Evolutionary conservation across 2,888 invertebrate genomes (phyloP), one percentile per base, ranked within the genome.

Genomic region (Argynnis bischoffii): DNA sequence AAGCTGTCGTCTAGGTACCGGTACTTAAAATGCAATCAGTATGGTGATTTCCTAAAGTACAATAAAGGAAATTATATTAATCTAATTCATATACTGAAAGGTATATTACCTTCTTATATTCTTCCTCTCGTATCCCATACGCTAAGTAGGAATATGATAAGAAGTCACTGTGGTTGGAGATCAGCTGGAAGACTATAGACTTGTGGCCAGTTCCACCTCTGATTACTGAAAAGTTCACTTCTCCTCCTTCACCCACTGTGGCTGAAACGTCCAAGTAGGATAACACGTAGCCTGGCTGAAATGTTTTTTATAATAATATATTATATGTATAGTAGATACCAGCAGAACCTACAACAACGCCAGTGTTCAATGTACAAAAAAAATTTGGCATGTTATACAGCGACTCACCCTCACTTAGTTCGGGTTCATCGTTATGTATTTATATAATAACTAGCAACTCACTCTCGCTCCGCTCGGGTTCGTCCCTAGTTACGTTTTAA

Each of bases 81-180:
- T 46, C 6, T 50, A 55, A 50, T 1, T 21, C 35, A 54, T 16
- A 51, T 54, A 54, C 46, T 73, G 83, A 80, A 60, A 79, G 79
- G 66, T 79, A 74, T 31, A 77, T 89, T 85, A 92, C 92, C 91
- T 92, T 92, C 85, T 84, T 84, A 72, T 90, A 92, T 60, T 91
- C 85, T 18, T 86, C 87, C 50, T 90, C 92, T 63, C 78, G 76
- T 59, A 92, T 88, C 13, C 92, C 92, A 69, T 90, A 91, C 0
- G 86, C 81, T 64, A 88, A 68, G 76, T 89, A 92, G 50, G 81
- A 81, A 81, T 85, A 92, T 0, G 84, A 74, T 8, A 92, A 79
- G 79, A 90, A 92, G 75, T 92, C 92, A 1, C 84, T 84, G 31
- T 86, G 80, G 76, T 91, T 92, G 73, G 92, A 88, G 18, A 87